Evolutionary conservation across 2,888 invertebrate species (phyloP).

Genomic region (Kryphioiulus occultus): DNA sequence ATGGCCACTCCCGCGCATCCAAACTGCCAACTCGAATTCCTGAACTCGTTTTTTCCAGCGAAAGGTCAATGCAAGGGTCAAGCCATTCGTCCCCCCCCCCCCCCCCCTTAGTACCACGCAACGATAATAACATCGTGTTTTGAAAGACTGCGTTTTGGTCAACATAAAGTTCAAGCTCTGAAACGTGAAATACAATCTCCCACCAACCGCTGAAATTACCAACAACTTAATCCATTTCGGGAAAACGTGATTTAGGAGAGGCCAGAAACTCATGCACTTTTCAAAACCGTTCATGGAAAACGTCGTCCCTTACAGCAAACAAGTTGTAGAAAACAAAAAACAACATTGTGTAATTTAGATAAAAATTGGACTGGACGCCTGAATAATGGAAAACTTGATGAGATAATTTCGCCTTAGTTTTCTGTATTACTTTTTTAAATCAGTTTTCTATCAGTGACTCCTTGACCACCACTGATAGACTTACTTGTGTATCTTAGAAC

Average conservation of each 20-base stretch:
- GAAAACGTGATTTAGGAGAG: neutral
- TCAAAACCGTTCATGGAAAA: neutral
- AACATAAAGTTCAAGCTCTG: neutral
- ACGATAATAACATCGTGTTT: conserved; percentile 21
- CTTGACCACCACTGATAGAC: neutral
- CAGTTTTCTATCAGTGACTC: neutral
- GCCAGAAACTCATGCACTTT: neutral
- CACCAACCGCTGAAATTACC: neutral
- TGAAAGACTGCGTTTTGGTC: neutral
- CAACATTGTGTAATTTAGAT: neutral
- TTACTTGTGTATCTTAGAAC: neutral
- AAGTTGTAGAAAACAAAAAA: no score
- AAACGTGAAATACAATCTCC: neutral
- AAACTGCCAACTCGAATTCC: conserved; percentile 8
- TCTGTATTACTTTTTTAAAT: no score
- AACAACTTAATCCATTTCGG: neutral
- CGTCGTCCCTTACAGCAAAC: neutral
- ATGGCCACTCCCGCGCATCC: neutral
- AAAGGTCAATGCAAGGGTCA: conserved; percentile 17
- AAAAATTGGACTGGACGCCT: neutral
- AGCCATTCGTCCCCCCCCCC: neutral
- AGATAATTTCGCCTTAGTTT: neutral
- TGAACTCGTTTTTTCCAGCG: neutral
- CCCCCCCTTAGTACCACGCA: neutral
- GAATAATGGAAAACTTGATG: neutral